Conservation (phyloP, 2,113 vertebrate genomes). For the Calyptommatus sinebrachiatus region DNA sequence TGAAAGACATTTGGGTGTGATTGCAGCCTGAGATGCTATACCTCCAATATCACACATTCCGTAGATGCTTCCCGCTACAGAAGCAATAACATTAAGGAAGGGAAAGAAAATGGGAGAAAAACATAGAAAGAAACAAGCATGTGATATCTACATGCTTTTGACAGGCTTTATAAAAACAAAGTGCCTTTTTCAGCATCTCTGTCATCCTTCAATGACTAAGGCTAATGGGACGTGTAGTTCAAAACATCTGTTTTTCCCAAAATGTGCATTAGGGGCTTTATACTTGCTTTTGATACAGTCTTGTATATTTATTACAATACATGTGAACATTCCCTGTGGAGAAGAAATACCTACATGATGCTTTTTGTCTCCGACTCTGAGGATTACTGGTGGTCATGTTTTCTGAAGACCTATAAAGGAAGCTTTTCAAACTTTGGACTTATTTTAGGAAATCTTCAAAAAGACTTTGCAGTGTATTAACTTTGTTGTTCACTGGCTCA, state of each 20-base stretch:
- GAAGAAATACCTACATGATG: neutral
- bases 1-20: no score
- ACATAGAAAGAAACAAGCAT: neutral
- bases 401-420: neutral
- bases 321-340: neutral
- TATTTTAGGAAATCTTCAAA: no score
- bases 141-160: neutral
- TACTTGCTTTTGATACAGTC: neutral
- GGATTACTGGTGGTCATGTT: neutral
- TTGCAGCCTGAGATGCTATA: no score
- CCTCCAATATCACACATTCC: neutral
- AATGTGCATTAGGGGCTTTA: neutral
- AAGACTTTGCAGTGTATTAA: no score
- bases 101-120: neutral
- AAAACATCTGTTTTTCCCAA: conserved; percentile 1
- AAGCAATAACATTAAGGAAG: neutral
- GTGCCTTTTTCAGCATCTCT: neutral
- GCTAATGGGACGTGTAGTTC: neutral
- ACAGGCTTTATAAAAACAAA: neutral
- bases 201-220: neutral
- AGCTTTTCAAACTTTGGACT: neutral
- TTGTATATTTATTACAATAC: neutral
- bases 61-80: neutral
- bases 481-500: no score
- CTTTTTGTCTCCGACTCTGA: neutral